Evolutionary conservation across 1,140 invertebrate genomes (phyloP).

Genomic region (Pissodes strobi): DNA sequence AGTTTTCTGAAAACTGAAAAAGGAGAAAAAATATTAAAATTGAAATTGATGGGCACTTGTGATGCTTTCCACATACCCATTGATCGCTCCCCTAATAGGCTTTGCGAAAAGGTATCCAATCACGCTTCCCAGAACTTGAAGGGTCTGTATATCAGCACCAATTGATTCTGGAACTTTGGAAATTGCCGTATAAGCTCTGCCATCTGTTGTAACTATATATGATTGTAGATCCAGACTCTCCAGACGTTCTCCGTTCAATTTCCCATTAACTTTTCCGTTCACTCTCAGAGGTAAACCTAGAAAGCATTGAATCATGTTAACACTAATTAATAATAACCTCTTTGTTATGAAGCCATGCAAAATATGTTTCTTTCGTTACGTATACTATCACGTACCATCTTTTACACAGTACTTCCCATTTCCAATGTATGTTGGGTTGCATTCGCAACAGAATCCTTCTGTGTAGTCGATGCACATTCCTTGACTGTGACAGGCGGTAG

Average conservation of each 20-base stretch:
- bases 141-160: constrained; percentile 77
- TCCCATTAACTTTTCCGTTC: constrained; percentile 81
- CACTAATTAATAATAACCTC: too few relatives aligned
- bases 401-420: constrained; percentile 89
- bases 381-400: constrained; percentile 73
- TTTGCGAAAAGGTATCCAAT: constrained; percentile 93
- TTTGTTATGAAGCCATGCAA: too few relatives aligned
- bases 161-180: constrained; percentile 74
- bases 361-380: too few relatives aligned
- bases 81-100: constrained; percentile 70
- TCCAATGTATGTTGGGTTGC: constrained; percentile 79
- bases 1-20: constrained; percentile 69
- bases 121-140: constrained; percentile 77
- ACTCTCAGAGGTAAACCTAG: constrained; percentile 79
- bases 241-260: constrained; percentile 75
- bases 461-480: constrained; percentile 82
- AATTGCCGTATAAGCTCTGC: constrained; percentile 88
- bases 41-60: background rate
- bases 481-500: constrained; percentile 77
- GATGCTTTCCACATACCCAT: too few relatives aligned
- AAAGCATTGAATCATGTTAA: constrained; percentile 25
- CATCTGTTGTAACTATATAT: constrained; percentile 88
- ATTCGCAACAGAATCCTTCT: constrained; percentile 87
- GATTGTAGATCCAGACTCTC: constrained; percentile 85
- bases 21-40: background rate